Percentiles rank a stretch among this genome's conserved stretches.
Evolutionary conservation across 1,140 invertebrate species (phyloP).

Genomic region (Philotrypesis tridentata): DNA sequence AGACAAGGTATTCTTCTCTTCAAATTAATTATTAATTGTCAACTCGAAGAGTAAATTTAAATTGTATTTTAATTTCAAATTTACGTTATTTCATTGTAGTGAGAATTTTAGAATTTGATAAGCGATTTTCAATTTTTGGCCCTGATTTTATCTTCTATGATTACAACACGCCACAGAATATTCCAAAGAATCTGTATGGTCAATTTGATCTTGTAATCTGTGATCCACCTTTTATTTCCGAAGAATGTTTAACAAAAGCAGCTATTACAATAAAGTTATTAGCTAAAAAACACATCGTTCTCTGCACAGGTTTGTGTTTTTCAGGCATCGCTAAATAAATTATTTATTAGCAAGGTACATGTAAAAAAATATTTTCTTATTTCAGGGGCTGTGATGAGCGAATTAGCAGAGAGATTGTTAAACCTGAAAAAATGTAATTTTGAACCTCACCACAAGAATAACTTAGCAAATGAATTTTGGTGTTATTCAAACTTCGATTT

Average conservation of each 20-base stretch:
- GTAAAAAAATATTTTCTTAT: slow-evolving; percentile 50
- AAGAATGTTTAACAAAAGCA: slow-evolving; percentile 93
- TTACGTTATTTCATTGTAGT: slow-evolving; percentile 78
- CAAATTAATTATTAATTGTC: neutral
- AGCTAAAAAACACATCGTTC: slow-evolving; percentile 85
- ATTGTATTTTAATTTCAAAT: slow-evolving; percentile 43
- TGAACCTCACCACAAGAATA: slow-evolving; percentile 87
- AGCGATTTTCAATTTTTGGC: slow-evolving; percentile 85
- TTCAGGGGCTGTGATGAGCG: slow-evolving; percentile 84
- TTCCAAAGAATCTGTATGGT: slow-evolving; percentile 77
- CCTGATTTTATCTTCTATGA: slow-evolving; percentile 92
- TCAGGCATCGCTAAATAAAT: neutral
- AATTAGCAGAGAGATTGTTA: slow-evolving; percentile 79
- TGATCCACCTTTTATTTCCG: slow-evolving; percentile 95
- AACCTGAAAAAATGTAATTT: slow-evolving; percentile 81
- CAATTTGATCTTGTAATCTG: slow-evolving; percentile 90
- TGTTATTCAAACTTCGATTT: slow-evolving; percentile 92
- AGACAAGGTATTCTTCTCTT: slow-evolving; percentile 63
- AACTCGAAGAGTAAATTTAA: slow-evolving; percentile 8
- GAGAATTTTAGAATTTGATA: slow-evolving; percentile 87
- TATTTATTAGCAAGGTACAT: neutral
- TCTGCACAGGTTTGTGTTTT: slow-evolving; percentile 85
- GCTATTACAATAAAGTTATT: slow-evolving; percentile 86
- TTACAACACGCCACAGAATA: slow-evolving; percentile 85
- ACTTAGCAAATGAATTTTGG: slow-evolving; percentile 93